phyloP scores from a whole-genome alignment of 2,113 vertebrate species.

The Steatornis caripensis region DNA sequence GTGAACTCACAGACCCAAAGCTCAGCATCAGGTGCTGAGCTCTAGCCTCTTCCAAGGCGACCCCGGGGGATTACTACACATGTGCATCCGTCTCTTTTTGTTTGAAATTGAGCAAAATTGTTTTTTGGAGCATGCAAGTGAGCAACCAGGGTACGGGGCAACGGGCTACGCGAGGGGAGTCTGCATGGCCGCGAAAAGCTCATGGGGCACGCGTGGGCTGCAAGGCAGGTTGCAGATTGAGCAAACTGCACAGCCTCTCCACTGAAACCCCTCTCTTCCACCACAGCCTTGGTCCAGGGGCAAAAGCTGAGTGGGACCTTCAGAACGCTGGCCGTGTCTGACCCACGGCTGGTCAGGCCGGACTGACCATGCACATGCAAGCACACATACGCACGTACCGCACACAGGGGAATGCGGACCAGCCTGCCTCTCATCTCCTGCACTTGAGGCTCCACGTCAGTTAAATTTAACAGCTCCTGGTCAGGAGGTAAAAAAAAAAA shows the following conservation, averaged over 20 bases:
- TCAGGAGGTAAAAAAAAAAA: not conserved
- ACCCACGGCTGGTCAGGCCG: fast-evolving
- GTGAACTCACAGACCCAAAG: not conserved
- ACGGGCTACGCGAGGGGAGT: fast-evolving
- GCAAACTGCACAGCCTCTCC: not conserved
- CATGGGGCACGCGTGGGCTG: fast-evolving
- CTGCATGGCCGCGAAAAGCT: fast-evolving
- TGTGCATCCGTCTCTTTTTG: not conserved
- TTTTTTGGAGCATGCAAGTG: not conserved
- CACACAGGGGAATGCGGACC: not conserved
- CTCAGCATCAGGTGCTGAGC: not conserved
- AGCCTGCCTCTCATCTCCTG: not conserved
- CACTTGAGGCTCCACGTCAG: not conserved
- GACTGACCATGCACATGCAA: fast-evolving
- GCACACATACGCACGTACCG: fast-evolving
- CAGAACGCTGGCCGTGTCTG: not conserved
- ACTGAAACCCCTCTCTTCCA: not conserved
- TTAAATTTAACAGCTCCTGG: not conserved
- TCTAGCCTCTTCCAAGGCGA: not conserved
- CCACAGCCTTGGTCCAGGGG: not conserved
- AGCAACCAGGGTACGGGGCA: not conserved
- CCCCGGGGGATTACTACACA: not conserved
- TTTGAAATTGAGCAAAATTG: not conserved
- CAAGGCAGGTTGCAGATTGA: not conserved
- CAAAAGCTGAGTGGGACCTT: not conserved